These are phyloP conservation scores for Aphelinus certus DNA, from an alignment of 1,140 invertebrate genomes.

Conservation along the genomic window DNA sequence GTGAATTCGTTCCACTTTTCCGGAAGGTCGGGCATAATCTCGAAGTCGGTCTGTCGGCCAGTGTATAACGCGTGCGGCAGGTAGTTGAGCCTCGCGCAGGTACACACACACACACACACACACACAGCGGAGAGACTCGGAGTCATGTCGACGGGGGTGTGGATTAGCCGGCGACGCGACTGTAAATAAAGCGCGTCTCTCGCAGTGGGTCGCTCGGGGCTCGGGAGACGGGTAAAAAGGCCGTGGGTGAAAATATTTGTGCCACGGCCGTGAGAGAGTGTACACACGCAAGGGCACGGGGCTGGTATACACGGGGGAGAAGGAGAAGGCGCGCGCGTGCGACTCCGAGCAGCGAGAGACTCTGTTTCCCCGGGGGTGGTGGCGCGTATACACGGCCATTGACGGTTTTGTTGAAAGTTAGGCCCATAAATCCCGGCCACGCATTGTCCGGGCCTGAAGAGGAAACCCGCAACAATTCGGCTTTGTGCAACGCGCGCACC, in stretches of 20 bases:
- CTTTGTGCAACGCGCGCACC: slow-evolving; percentile 39
- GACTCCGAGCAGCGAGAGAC: background rate
- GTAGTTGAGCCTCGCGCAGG: background rate
- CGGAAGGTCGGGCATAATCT: background rate
- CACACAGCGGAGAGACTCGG: background rate
- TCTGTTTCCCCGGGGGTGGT: background rate
- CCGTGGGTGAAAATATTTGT: slow-evolving; percentile 58
- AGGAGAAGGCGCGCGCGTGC: background rate
- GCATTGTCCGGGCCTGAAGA: slow-evolving; percentile 65
- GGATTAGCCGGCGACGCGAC: slow-evolving; percentile 53
- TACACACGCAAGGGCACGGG: too few species aligned
- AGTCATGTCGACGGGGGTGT: slow-evolving; percentile 37
- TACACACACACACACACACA: background rate
- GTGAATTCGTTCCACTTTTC: slow-evolving; percentile 36
- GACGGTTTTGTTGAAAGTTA: slow-evolving; percentile 67
- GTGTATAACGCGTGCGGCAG: background rate
- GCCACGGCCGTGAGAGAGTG: slow-evolving; percentile 31
- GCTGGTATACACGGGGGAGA: too few species aligned
- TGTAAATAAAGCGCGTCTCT: slow-evolving; percentile 49
- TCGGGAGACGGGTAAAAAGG: slow-evolving; percentile 49
- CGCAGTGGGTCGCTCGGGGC: slow-evolving; percentile 9
- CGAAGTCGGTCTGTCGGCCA: background rate
- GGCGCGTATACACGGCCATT: slow-evolving; percentile 48
- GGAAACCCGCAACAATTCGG: slow-evolving; percentile 64
- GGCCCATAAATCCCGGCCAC: slow-evolving; percentile 59